Evolutionary conservation across 2,888 invertebrate genomes (phyloP).

Genomic region (Malacosoma neustria): DNA sequence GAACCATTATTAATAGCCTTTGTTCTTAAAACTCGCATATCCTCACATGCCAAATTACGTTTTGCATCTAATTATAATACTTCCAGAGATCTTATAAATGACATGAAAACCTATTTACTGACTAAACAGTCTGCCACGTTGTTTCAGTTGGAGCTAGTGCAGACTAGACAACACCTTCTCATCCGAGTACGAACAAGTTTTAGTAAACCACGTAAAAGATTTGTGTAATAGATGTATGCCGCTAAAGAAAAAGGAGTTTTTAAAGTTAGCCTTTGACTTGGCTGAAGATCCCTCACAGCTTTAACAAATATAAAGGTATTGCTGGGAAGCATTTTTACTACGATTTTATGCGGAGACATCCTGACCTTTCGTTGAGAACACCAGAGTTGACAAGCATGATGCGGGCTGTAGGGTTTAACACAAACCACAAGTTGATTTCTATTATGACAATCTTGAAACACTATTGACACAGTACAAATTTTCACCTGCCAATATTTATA

Average conservation of each 20-base stretch:
- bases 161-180: slow-evolving; percentile 11
- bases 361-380: slow-evolving; percentile 10
- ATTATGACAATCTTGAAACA: slow-evolving; percentile 11
- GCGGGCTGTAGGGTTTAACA: slow-evolving; percentile 15
- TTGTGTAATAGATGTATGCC: slow-evolving; percentile 11
- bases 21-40: too few species aligned
- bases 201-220: slow-evolving; percentile 10
- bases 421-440: slow-evolving; percentile 15
- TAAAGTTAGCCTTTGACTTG: slow-evolving; percentile 4
- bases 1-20: too few species aligned
- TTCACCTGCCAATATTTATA: slow-evolving; percentile 15
- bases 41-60: too few species aligned
- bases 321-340: slow-evolving; percentile 11
- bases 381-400: slow-evolving; percentile 15
- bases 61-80: too few species aligned
- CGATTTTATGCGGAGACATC: slow-evolving; percentile 10
- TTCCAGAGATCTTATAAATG: too few species aligned
- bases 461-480: slow-evolving; percentile 13
- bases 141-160: too few species aligned
- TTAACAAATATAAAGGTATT: slow-evolving; percentile 5
- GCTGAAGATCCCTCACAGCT: slow-evolving; percentile 11
- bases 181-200: slow-evolving; percentile 10
- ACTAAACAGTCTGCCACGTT: neutral
- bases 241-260: slow-evolving; percentile 6
- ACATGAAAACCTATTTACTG: too few species aligned